Base-by-base conservation (phyloP, 2,113 vertebrate species). In the Planiliza haematocheilus region DNA sequence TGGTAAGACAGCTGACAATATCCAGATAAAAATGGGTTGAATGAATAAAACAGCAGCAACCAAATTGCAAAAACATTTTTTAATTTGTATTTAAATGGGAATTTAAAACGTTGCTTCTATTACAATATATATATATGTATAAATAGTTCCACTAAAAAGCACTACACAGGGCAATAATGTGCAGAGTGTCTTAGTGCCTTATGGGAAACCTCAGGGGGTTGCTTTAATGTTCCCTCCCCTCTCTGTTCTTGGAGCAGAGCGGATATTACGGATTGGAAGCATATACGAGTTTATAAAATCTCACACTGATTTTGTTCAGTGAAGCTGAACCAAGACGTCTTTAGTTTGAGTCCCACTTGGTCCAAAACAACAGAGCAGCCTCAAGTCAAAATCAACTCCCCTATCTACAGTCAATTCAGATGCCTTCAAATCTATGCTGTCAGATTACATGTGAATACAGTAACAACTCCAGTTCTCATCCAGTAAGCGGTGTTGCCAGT, bases 201-300 rank as follows among this genome's bases (percentile, higher is more conserved):
- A 49, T 56, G 50, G 77, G 67, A 79, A 84, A 82, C 89, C 81
- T 77, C 61, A 24, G 81, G 90, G 87, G 68, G 63, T n/a, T 74
- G 68, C 81, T 90, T 91, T 90, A 87, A 91, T 89, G 84, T 82
- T 82, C 82, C 69, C 71, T 56, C 79, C 42, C 56, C 53, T 70
- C 79, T 43, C 74, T 41, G 63, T 70, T 82, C 60, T 72, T 46
- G 71, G 65, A 81, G 83, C 68, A 8, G 18, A 79, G 80, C 84
- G 88, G 91, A 94, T 93, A 93, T 93, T 93, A 79, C 86, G 77
- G 42, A 83, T 89, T 90, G 86, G 73, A 86, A 79, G 81, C 85
- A 69, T 86, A 74, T 80, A 86, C 46, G 71, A 79, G 55, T 88
- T 88, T 88, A 89, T 89, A 85, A 87, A 86, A 87, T 84, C 84